phyloP scores from a whole-genome alignment of 2,888 invertebrate genomes.

The Zaprionus lineosus region DNA sequence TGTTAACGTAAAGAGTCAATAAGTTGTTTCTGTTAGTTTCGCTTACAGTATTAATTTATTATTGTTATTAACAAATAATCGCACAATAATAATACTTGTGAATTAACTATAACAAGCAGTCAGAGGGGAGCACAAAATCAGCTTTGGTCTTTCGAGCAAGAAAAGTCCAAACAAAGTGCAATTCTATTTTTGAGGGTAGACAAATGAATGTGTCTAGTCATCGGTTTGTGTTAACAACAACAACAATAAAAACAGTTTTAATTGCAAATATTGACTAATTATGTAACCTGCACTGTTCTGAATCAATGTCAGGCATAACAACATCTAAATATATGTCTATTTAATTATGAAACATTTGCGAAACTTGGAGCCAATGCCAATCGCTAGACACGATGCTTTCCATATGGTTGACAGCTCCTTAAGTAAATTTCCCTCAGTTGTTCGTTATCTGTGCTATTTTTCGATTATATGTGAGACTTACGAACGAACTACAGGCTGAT shows the following conservation, averaged over 20 bases:
- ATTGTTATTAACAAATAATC: no score
- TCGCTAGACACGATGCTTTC: not conserved
- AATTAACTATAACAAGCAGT: no score
- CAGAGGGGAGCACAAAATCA: no score
- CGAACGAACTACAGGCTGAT: slow-evolving; percentile 17
- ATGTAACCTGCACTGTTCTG: no score
- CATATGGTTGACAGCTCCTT: not conserved
- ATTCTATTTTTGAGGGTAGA: slow-evolving; percentile 1
- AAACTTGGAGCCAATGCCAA: no score
- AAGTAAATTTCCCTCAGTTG: not conserved
- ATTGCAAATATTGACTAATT: not conserved
- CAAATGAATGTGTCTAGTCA: not conserved
- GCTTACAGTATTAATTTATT: no score
- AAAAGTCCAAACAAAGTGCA: slow-evolving; percentile 33
- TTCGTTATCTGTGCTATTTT: slow-evolving; percentile 23
- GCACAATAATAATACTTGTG: no score
- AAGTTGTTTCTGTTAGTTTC: no score
- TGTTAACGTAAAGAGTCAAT: no score
- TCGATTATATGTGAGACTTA: slow-evolving; percentile 3
- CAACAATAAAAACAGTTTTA: not conserved
- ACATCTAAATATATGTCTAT: no score
- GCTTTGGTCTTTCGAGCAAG: not conserved
- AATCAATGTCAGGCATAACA: slow-evolving; percentile 48
- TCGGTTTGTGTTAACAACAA: not conserved
- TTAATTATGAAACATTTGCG: slow-evolving; percentile 50